These are phyloP conservation scores for Ibycter americanus DNA, from an alignment of 2,797 vertebrate species.

Conservation along the genomic window DNA sequence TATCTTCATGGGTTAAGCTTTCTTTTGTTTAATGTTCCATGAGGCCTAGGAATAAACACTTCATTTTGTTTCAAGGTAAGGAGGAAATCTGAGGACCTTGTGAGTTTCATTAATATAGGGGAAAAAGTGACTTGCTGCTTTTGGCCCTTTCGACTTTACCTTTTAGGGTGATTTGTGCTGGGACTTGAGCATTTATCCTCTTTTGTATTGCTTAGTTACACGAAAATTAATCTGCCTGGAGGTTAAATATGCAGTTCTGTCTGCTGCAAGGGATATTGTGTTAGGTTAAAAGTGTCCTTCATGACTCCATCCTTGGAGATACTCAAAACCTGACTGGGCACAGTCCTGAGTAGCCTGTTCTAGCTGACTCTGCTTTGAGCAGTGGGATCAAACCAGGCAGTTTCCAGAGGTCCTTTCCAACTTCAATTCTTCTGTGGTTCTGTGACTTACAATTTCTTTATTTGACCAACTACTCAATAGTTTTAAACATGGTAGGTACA, in stretches of 20 bases:
- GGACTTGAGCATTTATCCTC: not conserved
- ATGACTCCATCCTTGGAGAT: not conserved
- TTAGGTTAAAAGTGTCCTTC: not conserved
- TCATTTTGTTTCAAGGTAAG: not conserved
- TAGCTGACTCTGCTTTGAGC: not conserved
- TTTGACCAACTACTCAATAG: not conserved
- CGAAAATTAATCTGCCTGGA: slow-evolving; percentile 23
- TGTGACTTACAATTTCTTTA: not conserved
- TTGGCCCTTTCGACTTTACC: not conserved
- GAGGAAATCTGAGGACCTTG: not conserved
- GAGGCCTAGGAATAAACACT: not conserved
- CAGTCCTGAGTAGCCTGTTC: slow-evolving; percentile 3
- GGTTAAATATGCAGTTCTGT: slow-evolving; percentile 18
- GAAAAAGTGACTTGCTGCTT: slow-evolving; percentile 38
- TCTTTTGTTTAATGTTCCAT: not conserved
- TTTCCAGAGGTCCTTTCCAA: not conserved
- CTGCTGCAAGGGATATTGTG: not conserved
- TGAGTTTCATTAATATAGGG: not conserved
- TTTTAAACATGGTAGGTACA: not conserved
- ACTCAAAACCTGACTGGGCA: not conserved
- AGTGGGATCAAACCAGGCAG: not conserved
- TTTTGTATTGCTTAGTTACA: not conserved
- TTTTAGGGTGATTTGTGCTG: slow-evolving; percentile 29
- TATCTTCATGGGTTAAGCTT: not conserved
- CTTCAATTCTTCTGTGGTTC: not conserved